Percentiles rank a stretch among this genome's conserved stretches.
Evolutionary conservation across 2,113 vertebrate genomes (phyloP).

Genomic region (Tachuris rubrigastra): DNA sequence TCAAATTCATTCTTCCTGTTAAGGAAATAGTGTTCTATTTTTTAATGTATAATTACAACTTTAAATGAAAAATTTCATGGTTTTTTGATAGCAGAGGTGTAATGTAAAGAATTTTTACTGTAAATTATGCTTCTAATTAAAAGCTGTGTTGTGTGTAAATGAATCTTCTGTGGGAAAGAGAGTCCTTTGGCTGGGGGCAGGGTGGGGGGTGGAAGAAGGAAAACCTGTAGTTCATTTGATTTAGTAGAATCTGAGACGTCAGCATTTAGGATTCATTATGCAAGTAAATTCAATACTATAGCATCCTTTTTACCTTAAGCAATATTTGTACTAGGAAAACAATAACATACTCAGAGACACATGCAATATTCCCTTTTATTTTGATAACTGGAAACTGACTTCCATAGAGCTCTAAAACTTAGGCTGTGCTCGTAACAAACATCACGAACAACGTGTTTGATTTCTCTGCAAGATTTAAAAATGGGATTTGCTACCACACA

Average conservation of each 20-base stretch:
- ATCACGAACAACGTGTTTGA: not conserved
- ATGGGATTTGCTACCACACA: not conserved
- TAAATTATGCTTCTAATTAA: slow-evolving; percentile 77
- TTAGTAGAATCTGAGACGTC: slow-evolving; percentile 59
- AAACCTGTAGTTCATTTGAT: slow-evolving; percentile 49
- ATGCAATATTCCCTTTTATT: slow-evolving; percentile 68
- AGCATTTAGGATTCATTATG: slow-evolving; percentile 70
- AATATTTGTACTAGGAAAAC: slow-evolving; percentile 69
- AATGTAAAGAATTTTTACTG: slow-evolving; percentile 76
- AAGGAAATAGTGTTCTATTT: slow-evolving; percentile 79
- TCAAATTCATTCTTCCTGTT: slow-evolving; percentile 73
- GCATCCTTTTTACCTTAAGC: slow-evolving; percentile 69
- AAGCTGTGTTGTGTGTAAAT: slow-evolving; percentile 73
- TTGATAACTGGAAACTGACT: slow-evolving; percentile 64
- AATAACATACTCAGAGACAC: slow-evolving; percentile 47
- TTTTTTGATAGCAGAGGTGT: slow-evolving; percentile 73
- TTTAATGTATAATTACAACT: slow-evolving; percentile 76
- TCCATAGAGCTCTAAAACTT: slow-evolving; percentile 16
- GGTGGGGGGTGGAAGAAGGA: slow-evolving; percentile 57
- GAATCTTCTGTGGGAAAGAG: slow-evolving; percentile 62
- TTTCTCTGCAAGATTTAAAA: slow-evolving; percentile 1
- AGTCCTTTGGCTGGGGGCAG: slow-evolving; percentile 55
- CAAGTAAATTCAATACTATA: slow-evolving; percentile 59
- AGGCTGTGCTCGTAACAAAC: not conserved
- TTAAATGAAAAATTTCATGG: slow-evolving; percentile 69